Conservation (phyloP, 1,140 invertebrate genomes). For the Drosophila lowei region DNA sequence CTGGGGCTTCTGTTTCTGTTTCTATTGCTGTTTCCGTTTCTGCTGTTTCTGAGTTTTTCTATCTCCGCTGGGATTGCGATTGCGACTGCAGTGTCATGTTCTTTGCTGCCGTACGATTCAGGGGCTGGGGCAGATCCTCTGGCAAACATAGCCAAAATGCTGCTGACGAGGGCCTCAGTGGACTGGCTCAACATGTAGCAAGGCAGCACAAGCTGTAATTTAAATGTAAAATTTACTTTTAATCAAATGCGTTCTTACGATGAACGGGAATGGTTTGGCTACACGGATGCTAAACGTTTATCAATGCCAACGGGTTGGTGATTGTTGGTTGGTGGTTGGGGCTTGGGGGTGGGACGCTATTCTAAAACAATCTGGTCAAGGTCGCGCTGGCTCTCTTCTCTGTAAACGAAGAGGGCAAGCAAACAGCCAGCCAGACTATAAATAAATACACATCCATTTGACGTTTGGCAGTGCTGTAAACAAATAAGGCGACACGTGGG, state of each 20-base stretch:
- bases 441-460: too few species aligned
- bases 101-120: constrained; percentile 16
- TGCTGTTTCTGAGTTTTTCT: constrained; percentile 6
- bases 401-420: too few species aligned
- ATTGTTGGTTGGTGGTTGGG: constrained; percentile 5
- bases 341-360: constrained; percentile 5
- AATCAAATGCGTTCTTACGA: constrained; percentile 27
- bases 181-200: constrained; percentile 59
- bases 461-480: too few species aligned
- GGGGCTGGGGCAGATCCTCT: constrained; percentile 9
- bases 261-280: not conserved
- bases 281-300: constrained; percentile 4
- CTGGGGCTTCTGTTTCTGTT: constrained; percentile 12
- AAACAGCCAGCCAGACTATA: too few species aligned
- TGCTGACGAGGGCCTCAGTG: not conserved
- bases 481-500: too few species aligned
- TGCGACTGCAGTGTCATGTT: not conserved
- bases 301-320: constrained; percentile 28
- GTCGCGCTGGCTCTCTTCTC: too few species aligned
- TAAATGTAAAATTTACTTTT: constrained; percentile 25
- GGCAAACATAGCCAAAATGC: constrained; percentile 50
- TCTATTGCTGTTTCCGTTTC: constrained; percentile 2
- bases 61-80: not conserved
- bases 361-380: not conserved
- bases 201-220: constrained; percentile 47